These are phyloP conservation scores for Menidia beryllina DNA, from an alignment of 2,113 vertebrate species.

Conservation along the genomic window DNA sequence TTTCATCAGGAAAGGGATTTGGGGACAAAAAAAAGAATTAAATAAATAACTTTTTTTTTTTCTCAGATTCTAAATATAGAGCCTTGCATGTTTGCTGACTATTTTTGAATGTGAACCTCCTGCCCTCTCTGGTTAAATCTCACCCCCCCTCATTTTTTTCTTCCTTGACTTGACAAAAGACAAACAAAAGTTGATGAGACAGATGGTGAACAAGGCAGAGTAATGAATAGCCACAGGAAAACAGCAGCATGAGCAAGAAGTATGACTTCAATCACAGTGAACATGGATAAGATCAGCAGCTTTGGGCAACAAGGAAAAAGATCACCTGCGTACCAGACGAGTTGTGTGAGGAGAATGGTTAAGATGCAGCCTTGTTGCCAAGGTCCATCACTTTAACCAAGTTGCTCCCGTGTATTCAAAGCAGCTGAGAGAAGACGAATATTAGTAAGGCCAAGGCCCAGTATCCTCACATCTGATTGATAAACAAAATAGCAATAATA, in stretches of 20 bases:
- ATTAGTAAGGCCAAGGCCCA: conserved; percentile 13
- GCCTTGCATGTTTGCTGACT: conserved; percentile 26
- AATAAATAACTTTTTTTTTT: conserved; percentile 51
- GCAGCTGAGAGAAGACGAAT: conserved; percentile 16
- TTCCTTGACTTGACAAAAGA: conserved; percentile 35
- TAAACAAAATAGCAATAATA: conserved; percentile 10
- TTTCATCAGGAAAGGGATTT: conserved; percentile 67
- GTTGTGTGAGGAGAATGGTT: conserved; percentile 54
- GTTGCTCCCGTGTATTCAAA: conserved; percentile 2
- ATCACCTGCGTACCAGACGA: conserved; percentile 35
- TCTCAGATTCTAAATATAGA: conserved; percentile 68
- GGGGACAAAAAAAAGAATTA: conserved; percentile 11
- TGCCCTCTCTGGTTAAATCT: conserved; percentile 49
- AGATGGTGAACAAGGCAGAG: conserved; percentile 23
- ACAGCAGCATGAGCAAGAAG: conserved; percentile 15
- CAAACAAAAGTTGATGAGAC: conserved; percentile 28
- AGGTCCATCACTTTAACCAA: conserved; percentile 40
- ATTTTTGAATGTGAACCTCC: conserved; percentile 65
- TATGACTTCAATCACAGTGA: conserved; percentile 26
- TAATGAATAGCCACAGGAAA: conserved; percentile 14
- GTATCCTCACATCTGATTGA: conserved; percentile 2
- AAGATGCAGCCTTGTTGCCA: conserved; percentile 27
- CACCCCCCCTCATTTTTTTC: conserved; percentile 52
- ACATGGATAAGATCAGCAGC: conserved; percentile 31
- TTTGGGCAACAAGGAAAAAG: conserved; percentile 44